phyloP scores from a whole-genome alignment of 37 sponge, comb jelly and placozoan species.

The Lycopodina hypogea region DNA sequence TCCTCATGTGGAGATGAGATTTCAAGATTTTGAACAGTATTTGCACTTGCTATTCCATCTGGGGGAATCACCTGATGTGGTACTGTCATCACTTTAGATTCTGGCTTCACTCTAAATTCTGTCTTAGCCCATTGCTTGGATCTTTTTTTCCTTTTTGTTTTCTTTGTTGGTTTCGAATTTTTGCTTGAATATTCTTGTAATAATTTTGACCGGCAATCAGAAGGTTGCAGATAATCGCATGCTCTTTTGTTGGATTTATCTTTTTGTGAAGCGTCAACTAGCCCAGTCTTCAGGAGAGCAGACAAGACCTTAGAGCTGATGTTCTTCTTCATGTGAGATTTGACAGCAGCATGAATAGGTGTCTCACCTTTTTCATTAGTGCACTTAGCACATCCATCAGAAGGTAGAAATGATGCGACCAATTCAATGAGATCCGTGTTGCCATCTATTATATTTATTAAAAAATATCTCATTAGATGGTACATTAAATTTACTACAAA shows the following conservation, averaged over 20 bases:
- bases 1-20: too few species aligned
- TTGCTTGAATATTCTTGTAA: background rate
- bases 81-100: too few species aligned
- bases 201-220: background rate
- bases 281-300: conserved; percentile 8
- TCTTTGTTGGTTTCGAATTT: background rate
- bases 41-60: too few species aligned
- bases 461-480: background rate
- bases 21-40: too few species aligned
- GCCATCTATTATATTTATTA: conserved; percentile 17
- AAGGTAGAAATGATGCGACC: conserved; percentile 10
- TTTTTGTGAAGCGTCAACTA: conserved; percentile 31
- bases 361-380: conserved; percentile 38
- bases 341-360: conserved; percentile 55
- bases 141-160: conserved; percentile 19
- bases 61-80: too few species aligned
- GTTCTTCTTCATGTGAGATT: conserved; percentile 26
- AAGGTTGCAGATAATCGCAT: conserved; percentile 20
- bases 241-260: conserved; percentile 39
- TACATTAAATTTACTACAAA: background rate
- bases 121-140: too few species aligned
- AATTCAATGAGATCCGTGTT: conserved; percentile 16
- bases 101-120: too few species aligned
- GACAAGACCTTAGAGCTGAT: conserved; percentile 8
- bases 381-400: background rate